Conservation (phyloP, 2,113 vertebrate genomes). For the Forbesichthys papilliferus region DNA sequence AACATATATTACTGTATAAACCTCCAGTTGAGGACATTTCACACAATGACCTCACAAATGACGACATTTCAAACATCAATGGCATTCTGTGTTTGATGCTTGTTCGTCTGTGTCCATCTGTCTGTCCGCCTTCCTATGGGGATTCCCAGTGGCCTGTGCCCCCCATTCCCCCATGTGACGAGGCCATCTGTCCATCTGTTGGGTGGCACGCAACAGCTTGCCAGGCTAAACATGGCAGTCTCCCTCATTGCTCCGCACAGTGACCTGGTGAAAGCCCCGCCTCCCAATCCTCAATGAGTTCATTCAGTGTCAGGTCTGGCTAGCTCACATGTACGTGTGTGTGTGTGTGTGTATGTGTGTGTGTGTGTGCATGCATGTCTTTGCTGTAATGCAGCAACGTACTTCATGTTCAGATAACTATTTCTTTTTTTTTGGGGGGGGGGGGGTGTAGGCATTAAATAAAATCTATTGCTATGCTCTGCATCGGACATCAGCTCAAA, state of each 20-base stretch:
- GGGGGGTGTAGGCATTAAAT: no score
- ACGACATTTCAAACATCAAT: slow-evolving; percentile 5
- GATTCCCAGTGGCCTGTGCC: slow-evolving; percentile 50
- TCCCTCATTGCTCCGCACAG: slow-evolving; percentile 42
- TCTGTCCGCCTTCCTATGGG: slow-evolving; percentile 16
- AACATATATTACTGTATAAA: slow-evolving; percentile 13
- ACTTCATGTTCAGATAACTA: no score
- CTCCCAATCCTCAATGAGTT: slow-evolving; percentile 61
- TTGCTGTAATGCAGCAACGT: no score
- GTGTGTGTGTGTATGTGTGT: no score
- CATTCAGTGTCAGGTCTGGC: slow-evolving; percentile 40
- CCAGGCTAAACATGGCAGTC: slow-evolving; percentile 47
- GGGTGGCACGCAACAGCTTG: slow-evolving; percentile 54
- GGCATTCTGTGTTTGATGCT: background rate
- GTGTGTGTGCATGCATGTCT: no score
- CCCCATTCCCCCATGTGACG: slow-evolving; percentile 24
- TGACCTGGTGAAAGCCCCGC: slow-evolving; percentile 59
- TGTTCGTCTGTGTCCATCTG: background rate
- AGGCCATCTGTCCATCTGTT: slow-evolving; percentile 68
- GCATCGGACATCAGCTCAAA: no score
- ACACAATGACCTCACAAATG: background rate
- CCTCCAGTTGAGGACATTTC: slow-evolving; percentile 21
- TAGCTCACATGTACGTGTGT: background rate
- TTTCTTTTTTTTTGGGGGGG: no score
- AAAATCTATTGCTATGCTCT: no score